These are phyloP conservation scores for Drosophila oshimai DNA, from an alignment of 1,140 invertebrate species.

Conservation along the genomic window DNA sequence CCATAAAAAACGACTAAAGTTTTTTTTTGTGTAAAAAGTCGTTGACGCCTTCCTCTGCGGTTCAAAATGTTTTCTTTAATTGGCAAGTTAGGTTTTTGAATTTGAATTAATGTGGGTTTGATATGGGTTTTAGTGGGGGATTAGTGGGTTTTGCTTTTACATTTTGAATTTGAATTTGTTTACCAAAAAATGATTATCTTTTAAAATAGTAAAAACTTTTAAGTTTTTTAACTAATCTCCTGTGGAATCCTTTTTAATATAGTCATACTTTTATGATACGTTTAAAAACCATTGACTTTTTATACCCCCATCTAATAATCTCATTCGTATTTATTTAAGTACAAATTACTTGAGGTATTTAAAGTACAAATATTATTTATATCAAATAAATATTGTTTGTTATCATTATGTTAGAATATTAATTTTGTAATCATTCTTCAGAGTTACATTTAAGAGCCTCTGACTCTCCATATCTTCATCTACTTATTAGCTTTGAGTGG, in stretches of 20 bases:
- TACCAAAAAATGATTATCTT: too few relatives aligned
- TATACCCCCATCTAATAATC: too few relatives aligned
- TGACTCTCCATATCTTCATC: constrained; percentile 26
- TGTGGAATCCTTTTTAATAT: too few relatives aligned
- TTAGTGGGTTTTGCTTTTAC: background rate
- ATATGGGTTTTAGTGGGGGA: background rate
- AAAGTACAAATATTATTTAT: too few relatives aligned
- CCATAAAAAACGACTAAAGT: constrained; percentile 11
- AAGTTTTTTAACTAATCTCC: background rate
- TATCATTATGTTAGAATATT: too few relatives aligned
- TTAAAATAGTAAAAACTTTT: background rate
- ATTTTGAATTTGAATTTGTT: too few relatives aligned
- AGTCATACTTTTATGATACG: too few relatives aligned
- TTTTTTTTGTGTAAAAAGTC: constrained; percentile 6
- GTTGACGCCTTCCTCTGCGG: constrained; percentile 19
- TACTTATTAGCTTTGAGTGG: constrained; percentile 49
- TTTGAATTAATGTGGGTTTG: constrained; percentile 11
- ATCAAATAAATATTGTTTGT: too few relatives aligned
- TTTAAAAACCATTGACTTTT: background rate
- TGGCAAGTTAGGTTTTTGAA: constrained; percentile 17
- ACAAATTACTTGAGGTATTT: too few relatives aligned
- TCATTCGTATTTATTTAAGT: too few relatives aligned
- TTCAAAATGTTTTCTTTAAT: constrained; percentile 45
- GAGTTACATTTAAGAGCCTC: background rate
- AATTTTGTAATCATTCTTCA: background rate